Base-by-base conservation (phyloP, 2,888 invertebrate species). In the Ametastegia equiseti region DNA sequence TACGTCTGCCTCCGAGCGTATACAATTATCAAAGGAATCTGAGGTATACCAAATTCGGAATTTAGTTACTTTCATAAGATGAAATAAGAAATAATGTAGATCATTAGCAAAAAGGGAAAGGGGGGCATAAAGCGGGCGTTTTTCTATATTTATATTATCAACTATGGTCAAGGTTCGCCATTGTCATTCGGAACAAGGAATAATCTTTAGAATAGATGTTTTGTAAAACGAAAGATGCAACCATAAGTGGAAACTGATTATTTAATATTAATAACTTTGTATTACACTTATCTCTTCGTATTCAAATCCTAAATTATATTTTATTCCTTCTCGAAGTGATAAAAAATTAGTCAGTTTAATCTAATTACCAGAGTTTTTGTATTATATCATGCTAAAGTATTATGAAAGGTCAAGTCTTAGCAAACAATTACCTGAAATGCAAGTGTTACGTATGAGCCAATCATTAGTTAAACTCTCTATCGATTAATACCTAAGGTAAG, bases 1-100 rank as follows among this genome's bases (percentile, higher is more conserved):
- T 83, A 81, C 67, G 42, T 84, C 9, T 54, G 60, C 78, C 78
- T 78, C 11, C 57, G 42, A 57, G 60, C 27, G 15, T 42, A 42
- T 42, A 42, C 27, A 6, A 9, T 78, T 19, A 11, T 78, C 2
- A 78, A 78, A 33, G 60, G 23, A 78, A 23, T 78, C 15, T 63
- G 19, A 78, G 13, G n/a, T 13, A 50, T 75, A n/a, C 33, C 33
- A 11, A 1, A 27, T 33, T 13, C 27, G 73, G 11, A 47, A 33
- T 50, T 73, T 27, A 15, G 19, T 33, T n/a, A n/a, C 30, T 9
- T n/a, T n/a, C n/a, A 6, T 30, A 15, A 47, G 4, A 65, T 13
- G 33, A n/a, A 33, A 4, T n/a, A 75, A 36, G n/a, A 33, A 36
- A 11, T 23, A n/a, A n/a, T n/a, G n/a, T n/a, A n/a, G n/a, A n/a